phyloP scores from a whole-genome alignment of 2,113 vertebrate species.

The Telmatochromis brichardi region DNA sequence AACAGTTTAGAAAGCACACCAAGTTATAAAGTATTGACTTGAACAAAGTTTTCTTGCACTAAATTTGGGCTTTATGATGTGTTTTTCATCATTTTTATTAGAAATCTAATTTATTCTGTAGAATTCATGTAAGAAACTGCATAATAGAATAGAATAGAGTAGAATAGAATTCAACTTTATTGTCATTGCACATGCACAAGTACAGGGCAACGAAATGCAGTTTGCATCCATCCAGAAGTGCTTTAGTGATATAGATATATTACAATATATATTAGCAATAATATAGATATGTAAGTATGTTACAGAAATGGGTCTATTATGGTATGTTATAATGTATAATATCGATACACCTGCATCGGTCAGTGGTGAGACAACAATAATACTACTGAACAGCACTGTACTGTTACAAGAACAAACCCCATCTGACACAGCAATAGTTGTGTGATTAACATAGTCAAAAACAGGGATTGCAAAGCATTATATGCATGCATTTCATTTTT shows the following conservation, averaged over 20 bases:
- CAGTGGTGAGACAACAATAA: neutral
- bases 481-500: neutral
- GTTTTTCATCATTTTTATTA: neutral
- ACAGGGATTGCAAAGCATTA: neutral
- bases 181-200: too few species aligned
- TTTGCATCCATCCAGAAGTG: too few species aligned
- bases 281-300: too few species aligned
- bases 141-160: fast-evolving
- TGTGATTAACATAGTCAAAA: neutral
- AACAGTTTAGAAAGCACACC: neutral
- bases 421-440: neutral
- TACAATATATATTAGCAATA: too few species aligned
- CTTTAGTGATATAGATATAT: too few species aligned
- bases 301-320: too few species aligned
- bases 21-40: neutral
- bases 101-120: neutral
- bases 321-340: too few species aligned
- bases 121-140: neutral
- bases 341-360: neutral
- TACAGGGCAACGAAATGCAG: too few species aligned
- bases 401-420: neutral
- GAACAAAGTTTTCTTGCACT: neutral
- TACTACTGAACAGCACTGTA: neutral
- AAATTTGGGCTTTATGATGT: neutral
- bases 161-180: too few species aligned